These are phyloP conservation scores for Pseudocheirus occidentalis DNA, from an alignment of 2,797 vertebrate genomes.

Conservation along the genomic window DNA sequence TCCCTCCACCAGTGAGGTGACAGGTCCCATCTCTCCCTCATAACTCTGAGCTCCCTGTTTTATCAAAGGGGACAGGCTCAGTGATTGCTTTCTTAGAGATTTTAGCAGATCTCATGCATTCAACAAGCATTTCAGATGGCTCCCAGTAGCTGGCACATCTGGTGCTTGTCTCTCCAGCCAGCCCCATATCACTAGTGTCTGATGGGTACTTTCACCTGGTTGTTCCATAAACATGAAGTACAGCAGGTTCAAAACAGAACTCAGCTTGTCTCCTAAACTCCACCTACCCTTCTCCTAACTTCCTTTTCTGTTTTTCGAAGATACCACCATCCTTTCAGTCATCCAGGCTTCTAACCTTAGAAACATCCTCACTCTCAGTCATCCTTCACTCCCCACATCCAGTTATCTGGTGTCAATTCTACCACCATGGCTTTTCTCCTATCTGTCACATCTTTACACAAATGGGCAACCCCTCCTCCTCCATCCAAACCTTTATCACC, in stretches of 20 bases:
- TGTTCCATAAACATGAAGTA: not conserved
- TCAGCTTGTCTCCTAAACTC: too few relatives aligned
- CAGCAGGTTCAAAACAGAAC: not conserved
- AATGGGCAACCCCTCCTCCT: too few relatives aligned
- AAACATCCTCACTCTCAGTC: not conserved
- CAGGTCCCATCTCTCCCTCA: not conserved
- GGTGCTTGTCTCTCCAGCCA: not conserved
- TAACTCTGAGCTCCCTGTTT: not conserved
- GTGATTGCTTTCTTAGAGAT: not conserved
- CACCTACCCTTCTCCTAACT: too few relatives aligned
- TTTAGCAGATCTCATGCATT: not conserved
- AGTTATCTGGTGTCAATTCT: not conserved
- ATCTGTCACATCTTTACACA: not conserved
- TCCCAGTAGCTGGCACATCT: not conserved
- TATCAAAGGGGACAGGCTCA: not conserved
- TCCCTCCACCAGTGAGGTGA: not conserved
- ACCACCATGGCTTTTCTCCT: not conserved
- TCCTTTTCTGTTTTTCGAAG: too few relatives aligned
- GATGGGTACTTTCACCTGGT: not conserved
- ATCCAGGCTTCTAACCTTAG: too few relatives aligned
- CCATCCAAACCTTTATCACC: not conserved
- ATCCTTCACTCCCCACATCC: not conserved
- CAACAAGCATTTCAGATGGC: not conserved
- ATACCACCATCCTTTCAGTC: too few relatives aligned
- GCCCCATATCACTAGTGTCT: not conserved